Conservation (phyloP, 1,140 invertebrate species). For the Macrotrachela quadricornifera region DNA sequence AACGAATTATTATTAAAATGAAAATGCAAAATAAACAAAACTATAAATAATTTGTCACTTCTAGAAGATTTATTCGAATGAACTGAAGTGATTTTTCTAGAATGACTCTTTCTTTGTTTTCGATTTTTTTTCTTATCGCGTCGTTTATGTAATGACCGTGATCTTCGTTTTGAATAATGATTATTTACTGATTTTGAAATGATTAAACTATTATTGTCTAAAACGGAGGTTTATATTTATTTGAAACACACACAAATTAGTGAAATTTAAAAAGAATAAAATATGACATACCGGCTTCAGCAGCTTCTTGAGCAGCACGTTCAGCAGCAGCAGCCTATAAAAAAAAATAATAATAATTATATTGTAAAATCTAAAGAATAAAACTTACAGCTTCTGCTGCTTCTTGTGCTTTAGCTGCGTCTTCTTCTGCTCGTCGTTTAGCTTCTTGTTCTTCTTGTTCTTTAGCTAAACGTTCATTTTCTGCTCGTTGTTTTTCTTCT, state of each 20-base stretch:
- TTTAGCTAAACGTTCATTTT: constrained; percentile 13
- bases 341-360: not conserved
- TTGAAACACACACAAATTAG: no score
- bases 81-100: not conserved
- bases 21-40: not conserved
- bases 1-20: no score
- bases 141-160: no score
- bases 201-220: no score
- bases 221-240: no score
- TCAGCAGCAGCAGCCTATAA: not conserved
- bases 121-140: not conserved
- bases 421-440: constrained; percentile 15
- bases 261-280: no score
- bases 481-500: constrained; percentile 22
- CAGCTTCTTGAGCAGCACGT: not conserved
- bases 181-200: no score
- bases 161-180: no score
- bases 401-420: constrained; percentile 22
- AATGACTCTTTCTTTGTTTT: not conserved
- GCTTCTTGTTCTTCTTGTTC: constrained; percentile 3
- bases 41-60: not conserved
- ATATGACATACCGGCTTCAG: not conserved
- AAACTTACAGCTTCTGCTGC: not conserved
- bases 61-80: not conserved
- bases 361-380: no score